These are phyloP conservation scores for Sminthurides aquaticus DNA, from an alignment of 2,888 invertebrate species.

Conservation along the genomic window DNA sequence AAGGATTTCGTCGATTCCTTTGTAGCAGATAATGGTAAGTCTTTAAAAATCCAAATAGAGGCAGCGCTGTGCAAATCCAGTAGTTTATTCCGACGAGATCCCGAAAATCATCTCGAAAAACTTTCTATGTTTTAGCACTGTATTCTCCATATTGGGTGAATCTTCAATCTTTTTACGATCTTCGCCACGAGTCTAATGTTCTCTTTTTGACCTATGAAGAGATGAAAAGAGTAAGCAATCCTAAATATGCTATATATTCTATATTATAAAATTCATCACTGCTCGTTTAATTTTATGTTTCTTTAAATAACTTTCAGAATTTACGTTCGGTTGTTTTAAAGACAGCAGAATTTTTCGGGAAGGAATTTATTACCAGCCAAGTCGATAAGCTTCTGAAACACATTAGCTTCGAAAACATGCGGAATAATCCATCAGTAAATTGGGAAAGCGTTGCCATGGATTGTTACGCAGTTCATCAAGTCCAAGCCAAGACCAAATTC, in stretches of 20 bases:
- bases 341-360: conserved; percentile 66
- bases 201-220: conserved; percentile 75
- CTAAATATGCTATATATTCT: neutral
- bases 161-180: conserved; percentile 57
- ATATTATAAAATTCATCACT: neutral
- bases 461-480: conserved; percentile 47
- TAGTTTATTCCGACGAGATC: too few species aligned
- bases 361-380: conserved; percentile 59
- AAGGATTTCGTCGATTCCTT: conserved; percentile 57
- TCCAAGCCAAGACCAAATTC: conserved; percentile 49
- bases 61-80: neutral
- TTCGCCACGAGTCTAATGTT: conserved; percentile 62
- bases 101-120: too few species aligned
- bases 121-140: too few species aligned
- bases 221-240: conserved; percentile 56
- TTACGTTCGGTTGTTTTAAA: conserved; percentile 58
- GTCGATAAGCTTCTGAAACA: conserved; percentile 62
- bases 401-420: conserved; percentile 74
- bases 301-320: too few species aligned
- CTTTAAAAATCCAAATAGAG: too few species aligned
- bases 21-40: conserved; percentile 49
- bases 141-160: conserved; percentile 41
- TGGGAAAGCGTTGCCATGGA: conserved; percentile 51
- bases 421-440: conserved; percentile 70
- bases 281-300: too few species aligned